Evolutionary conservation across 1,140 invertebrate genomes (phyloP), one percentile per base, ranked within the genome.

Genomic region (Drosophila triauraria): DNA sequence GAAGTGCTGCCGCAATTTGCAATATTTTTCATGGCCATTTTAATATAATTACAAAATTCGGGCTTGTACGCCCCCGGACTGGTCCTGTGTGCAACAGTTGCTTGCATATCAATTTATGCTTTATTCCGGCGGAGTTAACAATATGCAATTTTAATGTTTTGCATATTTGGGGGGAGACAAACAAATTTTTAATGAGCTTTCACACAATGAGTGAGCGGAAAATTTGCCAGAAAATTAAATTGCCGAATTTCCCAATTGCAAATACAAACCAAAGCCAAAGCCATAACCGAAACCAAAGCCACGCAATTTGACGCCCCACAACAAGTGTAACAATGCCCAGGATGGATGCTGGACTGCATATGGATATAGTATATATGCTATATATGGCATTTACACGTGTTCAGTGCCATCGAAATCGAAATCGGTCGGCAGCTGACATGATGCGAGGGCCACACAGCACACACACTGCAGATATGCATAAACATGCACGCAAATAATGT

Each of bases 151-250:
- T 82, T 47, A 78, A 81, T 63, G 44, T 43, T 35, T 56, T 42
- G 62, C 61, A 67, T 51, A 67, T 57, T 62, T 2, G 13, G 20
- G 38, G 17, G 62, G 60, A 30, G 48, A 43, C 54, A 78, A 86
- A 67, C 63, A 70, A 70, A 81, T 61, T 82, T 86, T 78, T 78
- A 86, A 88, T 86, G 80, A 86, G 77, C 84, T 87, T 59, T 75
- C 59, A 68, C 50, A 75, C 62, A 74, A 62, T 61, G 70, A 79
- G 71, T 76, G 50, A 48, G 63, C 59, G 38, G 42, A 77, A 63
- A 78, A 78, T 78, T 62, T 78, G n/a, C 51, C 51, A 53, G 38
- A 50, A 70, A 81, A 78, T 60, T 70, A 75, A 81, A 85, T 74
- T 70, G 46, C 62, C 42, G 27, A 60, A 72, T 56, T 72, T 60